These are phyloP conservation scores for Melanotaenia boesemani DNA, from an alignment of 2,797 vertebrate genomes.

Conservation along the genomic window DNA sequence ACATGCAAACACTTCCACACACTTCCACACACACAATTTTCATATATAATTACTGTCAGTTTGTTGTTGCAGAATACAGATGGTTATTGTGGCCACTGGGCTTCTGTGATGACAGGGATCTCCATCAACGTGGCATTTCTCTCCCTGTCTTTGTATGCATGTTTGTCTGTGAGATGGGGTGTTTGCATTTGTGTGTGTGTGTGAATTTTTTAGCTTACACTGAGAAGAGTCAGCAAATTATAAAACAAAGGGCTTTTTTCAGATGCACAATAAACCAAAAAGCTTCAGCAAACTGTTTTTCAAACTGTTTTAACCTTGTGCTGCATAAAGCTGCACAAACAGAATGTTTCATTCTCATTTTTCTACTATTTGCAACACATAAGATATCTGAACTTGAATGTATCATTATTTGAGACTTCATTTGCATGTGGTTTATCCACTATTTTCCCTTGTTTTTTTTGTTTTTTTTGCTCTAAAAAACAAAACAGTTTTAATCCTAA, in stretches of 20 bases:
- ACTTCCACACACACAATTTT: conserved; percentile 17
- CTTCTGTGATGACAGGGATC: conserved; percentile 64
- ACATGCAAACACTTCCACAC: conserved; percentile 4
- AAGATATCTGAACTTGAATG: neutral
- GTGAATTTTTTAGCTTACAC: conserved; percentile 62
- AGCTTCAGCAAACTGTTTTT: neutral
- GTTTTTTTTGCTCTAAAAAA: too few species aligned
- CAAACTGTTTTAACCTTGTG: neutral
- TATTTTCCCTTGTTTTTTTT: neutral
- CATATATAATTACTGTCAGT: conserved; percentile 54
- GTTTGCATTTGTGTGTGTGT: conserved; percentile 16
- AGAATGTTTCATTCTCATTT: neutral
- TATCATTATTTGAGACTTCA: neutral
- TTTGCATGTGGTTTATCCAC: neutral
- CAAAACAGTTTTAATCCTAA: neutral
- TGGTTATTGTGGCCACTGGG: conserved; percentile 59
- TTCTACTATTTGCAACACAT: neutral
- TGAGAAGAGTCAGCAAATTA: conserved; percentile 32
- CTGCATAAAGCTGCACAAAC: neutral
- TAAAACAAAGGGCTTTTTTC: conserved; percentile 32
- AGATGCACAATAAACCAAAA: conserved; percentile 9
- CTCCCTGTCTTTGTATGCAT: conserved; percentile 43
- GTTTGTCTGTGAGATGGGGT: neutral
- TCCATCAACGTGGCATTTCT: conserved; percentile 62
- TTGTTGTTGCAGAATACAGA: conserved; percentile 55